These are phyloP conservation scores for Rhyacichthys aspro DNA, from an alignment of 2,797 vertebrate genomes.

Conservation along the genomic window DNA sequence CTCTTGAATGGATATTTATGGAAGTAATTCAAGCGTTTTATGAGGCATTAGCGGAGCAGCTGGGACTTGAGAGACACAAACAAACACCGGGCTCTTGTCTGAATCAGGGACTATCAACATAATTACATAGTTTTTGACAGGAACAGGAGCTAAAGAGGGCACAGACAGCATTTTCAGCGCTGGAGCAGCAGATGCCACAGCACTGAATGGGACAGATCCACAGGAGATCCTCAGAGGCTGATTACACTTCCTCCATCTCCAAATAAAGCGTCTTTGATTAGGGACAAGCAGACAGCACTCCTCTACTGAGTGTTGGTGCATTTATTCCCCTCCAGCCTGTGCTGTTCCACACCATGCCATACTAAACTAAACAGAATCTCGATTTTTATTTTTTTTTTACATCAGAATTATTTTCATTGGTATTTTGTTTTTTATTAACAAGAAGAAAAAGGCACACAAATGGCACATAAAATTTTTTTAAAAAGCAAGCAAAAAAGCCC, in stretches of 20 bases:
- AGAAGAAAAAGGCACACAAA: too few species aligned
- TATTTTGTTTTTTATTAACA: too few species aligned
- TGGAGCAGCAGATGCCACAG: slow-evolving; percentile 73
- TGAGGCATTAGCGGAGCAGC: slow-evolving; percentile 73
- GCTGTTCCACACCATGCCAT: too few species aligned
- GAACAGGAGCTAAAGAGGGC: slow-evolving; percentile 62
- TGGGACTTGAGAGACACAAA: slow-evolving; percentile 76
- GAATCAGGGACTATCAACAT: slow-evolving; percentile 66
- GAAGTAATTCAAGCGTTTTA: slow-evolving; percentile 55
- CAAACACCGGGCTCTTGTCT: slow-evolving; percentile 68
- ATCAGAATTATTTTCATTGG: too few species aligned
- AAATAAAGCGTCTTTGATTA: slow-evolving; percentile 75
- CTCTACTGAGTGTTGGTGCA: slow-evolving; percentile 10
- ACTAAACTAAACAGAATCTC: too few species aligned
- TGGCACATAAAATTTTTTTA: too few species aligned
- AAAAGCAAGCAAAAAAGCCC: too few species aligned
- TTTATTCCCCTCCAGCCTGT: too few species aligned
- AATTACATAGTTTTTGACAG: slow-evolving; percentile 78
- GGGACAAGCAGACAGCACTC: slow-evolving; percentile 49
- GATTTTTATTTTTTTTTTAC: too few species aligned
- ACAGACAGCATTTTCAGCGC: slow-evolving; percentile 55
- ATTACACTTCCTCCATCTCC: slow-evolving; percentile 65
- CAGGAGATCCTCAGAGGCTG: slow-evolving; percentile 71
- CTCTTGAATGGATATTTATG: slow-evolving; percentile 17
- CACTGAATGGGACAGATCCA: slow-evolving; percentile 70